phyloP scores from a whole-genome alignment of 2,888 invertebrate genomes.

The Cataglyphis rosenhaueri region DNA sequence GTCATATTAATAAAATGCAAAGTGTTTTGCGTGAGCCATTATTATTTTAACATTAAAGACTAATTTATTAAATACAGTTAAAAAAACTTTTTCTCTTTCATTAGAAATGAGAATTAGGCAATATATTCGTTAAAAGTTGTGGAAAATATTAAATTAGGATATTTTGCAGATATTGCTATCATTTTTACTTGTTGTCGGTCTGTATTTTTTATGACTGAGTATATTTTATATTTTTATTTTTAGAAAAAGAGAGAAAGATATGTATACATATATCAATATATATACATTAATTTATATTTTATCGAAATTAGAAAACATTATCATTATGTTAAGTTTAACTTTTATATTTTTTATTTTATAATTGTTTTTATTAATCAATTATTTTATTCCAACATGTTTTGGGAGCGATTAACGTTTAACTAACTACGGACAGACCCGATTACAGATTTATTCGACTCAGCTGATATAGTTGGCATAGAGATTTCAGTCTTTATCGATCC shows the following conservation, averaged over 20 bases:
- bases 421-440: slow-evolving; percentile 39
- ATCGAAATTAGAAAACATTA: neutral
- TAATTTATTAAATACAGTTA: neutral
- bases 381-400: slow-evolving; percentile 11
- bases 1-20: neutral
- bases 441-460: slow-evolving; percentile 40
- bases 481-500: slow-evolving; percentile 64
- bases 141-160: neutral
- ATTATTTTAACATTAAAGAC: neutral
- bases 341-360: slow-evolving; percentile 7
- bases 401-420: slow-evolving; percentile 33
- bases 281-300: neutral
- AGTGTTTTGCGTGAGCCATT: neutral
- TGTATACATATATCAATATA: neutral
- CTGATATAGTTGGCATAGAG: slow-evolving; percentile 61
- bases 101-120: neutral
- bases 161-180: neutral
- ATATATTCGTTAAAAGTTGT: neutral
- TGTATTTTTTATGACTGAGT: neutral
- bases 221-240: neutral
- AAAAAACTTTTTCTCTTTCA: neutral
- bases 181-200: neutral
- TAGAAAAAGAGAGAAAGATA: too few species aligned
- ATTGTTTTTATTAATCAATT: slow-evolving; percentile 24
- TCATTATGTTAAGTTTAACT: slow-evolving; percentile 26